A percentile compares a stretch with the other conserved stretches of the same genome.
These are phyloP conservation scores for Strix uralensis DNA, from an alignment of 2,113 vertebrate genomes.

Conservation along the genomic window DNA sequence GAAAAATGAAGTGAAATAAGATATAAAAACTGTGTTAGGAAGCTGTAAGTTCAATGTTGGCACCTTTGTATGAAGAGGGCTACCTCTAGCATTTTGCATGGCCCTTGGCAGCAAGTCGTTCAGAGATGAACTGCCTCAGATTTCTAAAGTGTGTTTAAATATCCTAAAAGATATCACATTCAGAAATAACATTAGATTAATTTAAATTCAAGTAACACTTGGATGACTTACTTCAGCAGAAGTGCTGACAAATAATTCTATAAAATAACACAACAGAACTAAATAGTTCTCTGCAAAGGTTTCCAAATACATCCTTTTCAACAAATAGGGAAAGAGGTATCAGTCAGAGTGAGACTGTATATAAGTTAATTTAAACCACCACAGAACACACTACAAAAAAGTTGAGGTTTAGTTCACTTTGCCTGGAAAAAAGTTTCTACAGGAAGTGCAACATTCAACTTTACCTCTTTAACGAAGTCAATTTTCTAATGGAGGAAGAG, in stretches of 20 bases:
- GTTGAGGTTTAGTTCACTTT: background rate
- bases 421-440: background rate
- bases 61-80: background rate
- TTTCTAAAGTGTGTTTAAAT: background rate
- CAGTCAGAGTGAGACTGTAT: background rate
- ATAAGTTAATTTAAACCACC: background rate
- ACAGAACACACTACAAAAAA: background rate
- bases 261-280: background rate
- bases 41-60: background rate
- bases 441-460: background rate
- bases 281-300: background rate
- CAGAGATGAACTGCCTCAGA: background rate
- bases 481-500: constrained; percentile 81
- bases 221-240: background rate
- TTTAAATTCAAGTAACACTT: background rate
- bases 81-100: background rate
- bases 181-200: background rate
- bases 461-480: constrained; percentile 88
- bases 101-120: background rate
- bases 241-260: background rate
- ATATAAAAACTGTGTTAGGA: background rate
- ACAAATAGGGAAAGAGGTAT: background rate
- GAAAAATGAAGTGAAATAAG: background rate
- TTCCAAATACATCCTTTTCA: background rate
- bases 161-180: background rate